These are phyloP conservation scores for Grammatotria lemairii DNA, from an alignment of 2,113 vertebrate genomes.

Conservation along the genomic window DNA sequence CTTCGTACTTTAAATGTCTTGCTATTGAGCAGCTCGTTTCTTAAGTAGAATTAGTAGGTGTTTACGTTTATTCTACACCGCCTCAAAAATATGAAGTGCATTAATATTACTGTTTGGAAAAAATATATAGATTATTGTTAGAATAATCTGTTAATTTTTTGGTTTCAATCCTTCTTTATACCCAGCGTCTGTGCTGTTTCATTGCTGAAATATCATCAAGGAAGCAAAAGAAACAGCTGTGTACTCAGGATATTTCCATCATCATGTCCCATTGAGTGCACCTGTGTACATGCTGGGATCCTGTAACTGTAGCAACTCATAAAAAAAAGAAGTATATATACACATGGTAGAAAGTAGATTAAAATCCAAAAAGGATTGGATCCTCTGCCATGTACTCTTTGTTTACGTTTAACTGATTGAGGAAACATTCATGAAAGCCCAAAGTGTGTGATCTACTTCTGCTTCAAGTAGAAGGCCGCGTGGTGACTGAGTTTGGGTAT, in stretches of 20 bases:
- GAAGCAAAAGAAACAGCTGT: not conserved
- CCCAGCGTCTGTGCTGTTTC: not conserved
- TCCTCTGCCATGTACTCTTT: not conserved
- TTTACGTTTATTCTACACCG: not conserved
- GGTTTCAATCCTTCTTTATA: not conserved
- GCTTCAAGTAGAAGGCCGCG: not conserved
- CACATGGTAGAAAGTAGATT: not conserved
- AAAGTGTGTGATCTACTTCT: not conserved
- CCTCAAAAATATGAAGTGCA: not conserved
- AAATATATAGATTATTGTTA: not conserved
- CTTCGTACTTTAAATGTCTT: not conserved
- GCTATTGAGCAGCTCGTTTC: not conserved
- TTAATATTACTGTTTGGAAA: not conserved
- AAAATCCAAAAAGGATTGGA: not conserved
- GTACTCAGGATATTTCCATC: not conserved
- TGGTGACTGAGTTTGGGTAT: not conserved
- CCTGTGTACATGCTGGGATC: not conserved
- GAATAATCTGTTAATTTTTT: not conserved
- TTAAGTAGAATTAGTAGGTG: not conserved
- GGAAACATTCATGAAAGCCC: not conserved
- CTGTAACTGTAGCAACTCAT: not conserved
- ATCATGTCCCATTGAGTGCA: not conserved
- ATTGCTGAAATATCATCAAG: not conserved
- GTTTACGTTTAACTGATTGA: not conserved
- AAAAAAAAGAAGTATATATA: not conserved